Evolutionary conservation across 2,113 vertebrate genomes (phyloP), one percentile per base, ranked within the genome.

Genomic region (Tupaia tana): DNA sequence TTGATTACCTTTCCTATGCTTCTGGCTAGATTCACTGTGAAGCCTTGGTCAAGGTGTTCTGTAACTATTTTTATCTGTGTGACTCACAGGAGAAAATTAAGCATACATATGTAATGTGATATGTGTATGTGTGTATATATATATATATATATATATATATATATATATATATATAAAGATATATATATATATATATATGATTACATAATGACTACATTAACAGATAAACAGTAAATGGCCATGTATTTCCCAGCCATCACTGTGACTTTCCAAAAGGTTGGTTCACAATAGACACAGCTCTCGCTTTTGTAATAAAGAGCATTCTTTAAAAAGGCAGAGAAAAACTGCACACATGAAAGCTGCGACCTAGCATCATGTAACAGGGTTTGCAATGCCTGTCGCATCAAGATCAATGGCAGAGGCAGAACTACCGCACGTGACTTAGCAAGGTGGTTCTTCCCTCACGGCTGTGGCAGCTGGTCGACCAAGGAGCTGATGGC

Each of bases 1-100:
- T 27, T 34, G 34, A 84, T 59, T 58, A 78, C 27, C 61, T 70
- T 75, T 73, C 83, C 64, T 86, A 3, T 79, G 66, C 64, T 94
- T 84, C 31, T 54, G 64, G 77, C 6, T 18, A 80, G 56, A 78
- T n/a, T 75, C 9, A 75, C 56, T 13, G 14, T 24, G n/a, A 82
- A 29, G 69, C 34, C 86, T 71, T 70, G 20, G 66, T 74, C 78
- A 94, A 75, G 61, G 73, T 85, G 73, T 92, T 52, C 73, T 59
- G 34, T 2, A 34, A 64, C 34, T 86, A 31, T 63, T 91, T 89
- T 52, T 90, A 18, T 77, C 43, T 74, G 3, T 14, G n/a, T 88
- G 92, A 93, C 73, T 94, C 86, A 69, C 5, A 80, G 43, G 52
- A 84, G 78, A 73, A 67, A 90, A 92, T 67, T 75, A 84, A 85